These are phyloP conservation scores for Hybognathus amarus DNA, from an alignment of 2,797 vertebrate genomes.

Conservation along the genomic window DNA sequence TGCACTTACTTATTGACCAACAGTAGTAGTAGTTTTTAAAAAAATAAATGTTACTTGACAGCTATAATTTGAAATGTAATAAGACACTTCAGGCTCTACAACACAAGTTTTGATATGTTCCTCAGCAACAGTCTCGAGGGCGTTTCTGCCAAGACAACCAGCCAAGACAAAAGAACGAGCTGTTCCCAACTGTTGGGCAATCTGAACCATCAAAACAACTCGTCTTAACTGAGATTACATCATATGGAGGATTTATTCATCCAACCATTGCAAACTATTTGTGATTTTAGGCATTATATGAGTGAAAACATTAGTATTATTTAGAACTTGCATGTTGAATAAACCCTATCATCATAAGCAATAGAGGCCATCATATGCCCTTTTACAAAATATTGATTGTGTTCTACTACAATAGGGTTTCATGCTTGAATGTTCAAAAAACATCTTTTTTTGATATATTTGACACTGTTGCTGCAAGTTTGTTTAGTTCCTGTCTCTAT, in stretches of 20 bases:
- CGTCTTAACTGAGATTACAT: background rate
- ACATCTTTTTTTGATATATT: no score
- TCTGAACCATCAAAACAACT: background rate
- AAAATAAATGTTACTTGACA: background rate
- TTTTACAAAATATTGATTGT: background rate
- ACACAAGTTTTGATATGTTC: background rate
- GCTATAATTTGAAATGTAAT: background rate
- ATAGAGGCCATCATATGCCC: background rate
- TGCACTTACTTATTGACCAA: background rate
- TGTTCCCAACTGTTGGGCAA: background rate
- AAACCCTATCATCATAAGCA: background rate
- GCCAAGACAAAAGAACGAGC: background rate
- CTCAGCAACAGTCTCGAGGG: background rate
- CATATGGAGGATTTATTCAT: background rate
- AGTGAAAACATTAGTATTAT: background rate
- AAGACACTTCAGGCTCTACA: background rate
- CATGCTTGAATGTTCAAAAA: background rate
- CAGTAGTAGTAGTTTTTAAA: no score
- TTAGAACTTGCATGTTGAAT: background rate
- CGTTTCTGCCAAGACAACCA: background rate
- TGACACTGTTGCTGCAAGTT: no score
- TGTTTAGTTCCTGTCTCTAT: no score
- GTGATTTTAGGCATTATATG: background rate
- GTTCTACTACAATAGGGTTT: background rate
- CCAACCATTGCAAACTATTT: background rate